Conservation (phyloP, 2,888 invertebrate species). For the Scaptomyza reducta region DNA sequence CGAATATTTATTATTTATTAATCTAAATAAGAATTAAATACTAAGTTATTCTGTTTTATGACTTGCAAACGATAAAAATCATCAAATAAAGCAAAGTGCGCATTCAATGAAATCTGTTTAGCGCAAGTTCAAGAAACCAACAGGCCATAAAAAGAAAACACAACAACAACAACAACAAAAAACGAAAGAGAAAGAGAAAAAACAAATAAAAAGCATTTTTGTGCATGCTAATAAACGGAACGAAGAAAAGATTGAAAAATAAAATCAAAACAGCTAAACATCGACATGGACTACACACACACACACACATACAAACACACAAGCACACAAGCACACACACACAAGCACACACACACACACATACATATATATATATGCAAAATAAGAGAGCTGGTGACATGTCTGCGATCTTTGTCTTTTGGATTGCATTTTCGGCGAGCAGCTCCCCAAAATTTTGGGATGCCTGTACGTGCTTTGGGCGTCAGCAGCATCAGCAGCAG, state of each 20-base stretch:
- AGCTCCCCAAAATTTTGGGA: slow-evolving; percentile 59
- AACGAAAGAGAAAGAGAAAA: slow-evolving; percentile 21
- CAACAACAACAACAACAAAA: no score
- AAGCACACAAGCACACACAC: background rate
- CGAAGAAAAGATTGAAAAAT: slow-evolving; percentile 35
- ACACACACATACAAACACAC: background rate
- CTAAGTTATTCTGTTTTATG: background rate
- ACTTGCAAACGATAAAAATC: slow-evolving; percentile 42
- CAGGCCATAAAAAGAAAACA: slow-evolving; percentile 20
- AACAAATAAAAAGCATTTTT: slow-evolving; percentile 22
- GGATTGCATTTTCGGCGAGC: slow-evolving; percentile 60
- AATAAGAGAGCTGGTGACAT: slow-evolving; percentile 40
- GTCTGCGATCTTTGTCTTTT: slow-evolving; percentile 54
- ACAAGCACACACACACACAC: background rate
- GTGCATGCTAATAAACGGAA: slow-evolving; percentile 47
- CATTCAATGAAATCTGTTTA: slow-evolving; percentile 46
- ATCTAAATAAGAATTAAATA: no score
- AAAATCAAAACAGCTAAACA: slow-evolving; percentile 57
- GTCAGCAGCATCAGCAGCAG: slow-evolving; percentile 61
- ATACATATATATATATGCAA: slow-evolving; percentile 39
- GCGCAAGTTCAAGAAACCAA: slow-evolving; percentile 58
- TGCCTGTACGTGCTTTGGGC: slow-evolving; percentile 72
- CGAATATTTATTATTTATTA: no score
- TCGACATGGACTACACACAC: slow-evolving; percentile 15
- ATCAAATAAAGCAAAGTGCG: slow-evolving; percentile 49